Conservation (phyloP, 2,888 invertebrate genomes). For the Barypeithes pellucidus region DNA sequence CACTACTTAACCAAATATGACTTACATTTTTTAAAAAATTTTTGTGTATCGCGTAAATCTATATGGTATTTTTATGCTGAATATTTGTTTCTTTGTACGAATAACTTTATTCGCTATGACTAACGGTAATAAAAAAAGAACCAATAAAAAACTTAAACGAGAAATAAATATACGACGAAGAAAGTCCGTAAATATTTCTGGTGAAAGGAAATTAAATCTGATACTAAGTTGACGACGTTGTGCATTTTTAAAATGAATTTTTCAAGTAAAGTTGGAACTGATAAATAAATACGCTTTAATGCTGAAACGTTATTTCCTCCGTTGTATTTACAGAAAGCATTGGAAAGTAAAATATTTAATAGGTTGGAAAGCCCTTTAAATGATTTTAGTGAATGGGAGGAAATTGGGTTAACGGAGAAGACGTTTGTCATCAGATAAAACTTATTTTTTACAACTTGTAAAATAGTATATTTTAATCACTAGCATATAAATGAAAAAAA, state of each 20-base stretch:
- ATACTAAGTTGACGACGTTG: not conserved
- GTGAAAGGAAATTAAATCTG: constrained; percentile 2
- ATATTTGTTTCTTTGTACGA: no score
- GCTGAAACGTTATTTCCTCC: not conserved
- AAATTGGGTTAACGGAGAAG: no score
- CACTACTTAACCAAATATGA: no score
- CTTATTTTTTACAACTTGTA: no score
- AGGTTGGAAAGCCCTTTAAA: not conserved
- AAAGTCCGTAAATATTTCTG: not conserved
- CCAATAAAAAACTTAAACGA: not conserved
- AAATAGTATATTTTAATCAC: no score
- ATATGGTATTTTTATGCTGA: no score
- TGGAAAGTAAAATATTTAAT: not conserved
- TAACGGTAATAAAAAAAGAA: not conserved
- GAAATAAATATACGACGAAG: not conserved
- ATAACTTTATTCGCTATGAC: not conserved
- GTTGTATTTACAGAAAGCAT: not conserved
- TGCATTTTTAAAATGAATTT: not conserved
- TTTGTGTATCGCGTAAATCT: no score
- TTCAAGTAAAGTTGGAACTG: constrained; percentile 1
- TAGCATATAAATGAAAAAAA: no score
- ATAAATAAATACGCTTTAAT: not conserved
- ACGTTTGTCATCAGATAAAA: no score
- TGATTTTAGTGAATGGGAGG: no score
- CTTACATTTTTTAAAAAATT: no score